Conservation (phyloP, 2,797 vertebrate genomes). For the Yasuhikotakia modesta region DNA sequence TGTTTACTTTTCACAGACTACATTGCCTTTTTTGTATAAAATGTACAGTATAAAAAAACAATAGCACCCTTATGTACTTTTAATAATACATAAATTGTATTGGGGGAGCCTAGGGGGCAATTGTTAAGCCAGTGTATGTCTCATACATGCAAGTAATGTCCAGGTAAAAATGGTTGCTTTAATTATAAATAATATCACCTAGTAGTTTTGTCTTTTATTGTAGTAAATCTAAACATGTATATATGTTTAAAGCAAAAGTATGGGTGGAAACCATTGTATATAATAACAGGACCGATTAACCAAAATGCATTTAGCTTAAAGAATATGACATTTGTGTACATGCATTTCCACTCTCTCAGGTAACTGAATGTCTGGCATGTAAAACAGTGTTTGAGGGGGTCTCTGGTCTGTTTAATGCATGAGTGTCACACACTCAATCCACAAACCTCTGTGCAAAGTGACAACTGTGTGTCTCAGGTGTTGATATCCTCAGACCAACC, state of each 20-base stretch:
- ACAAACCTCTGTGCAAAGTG: background rate
- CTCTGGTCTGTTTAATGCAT: conserved; percentile 14
- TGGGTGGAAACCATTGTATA: too few species aligned
- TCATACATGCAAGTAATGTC: too few species aligned
- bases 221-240: too few species aligned
- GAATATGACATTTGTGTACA: too few species aligned
- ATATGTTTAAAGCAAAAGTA: too few species aligned
- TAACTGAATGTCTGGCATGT: background rate
- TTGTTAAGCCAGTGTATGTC: too few species aligned
- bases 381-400: background rate
- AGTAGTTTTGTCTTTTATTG: too few species aligned
- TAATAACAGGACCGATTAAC: too few species aligned
- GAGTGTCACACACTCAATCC: conserved; percentile 1
- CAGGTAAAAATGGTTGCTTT: too few species aligned
- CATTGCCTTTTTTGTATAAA: background rate
- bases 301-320: too few species aligned
- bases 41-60: background rate
- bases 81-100: background rate
- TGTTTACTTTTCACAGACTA: background rate
- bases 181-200: too few species aligned
- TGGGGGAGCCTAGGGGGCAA: too few species aligned
- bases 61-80: background rate
- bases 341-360: background rate
- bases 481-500: background rate
- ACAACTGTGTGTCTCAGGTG: conserved; percentile 9